A percentile compares a stretch with the other conserved stretches of the same genome.
Conservation (phyloP, 1,140 invertebrate species). For the Drosophila virilis region DNA sequence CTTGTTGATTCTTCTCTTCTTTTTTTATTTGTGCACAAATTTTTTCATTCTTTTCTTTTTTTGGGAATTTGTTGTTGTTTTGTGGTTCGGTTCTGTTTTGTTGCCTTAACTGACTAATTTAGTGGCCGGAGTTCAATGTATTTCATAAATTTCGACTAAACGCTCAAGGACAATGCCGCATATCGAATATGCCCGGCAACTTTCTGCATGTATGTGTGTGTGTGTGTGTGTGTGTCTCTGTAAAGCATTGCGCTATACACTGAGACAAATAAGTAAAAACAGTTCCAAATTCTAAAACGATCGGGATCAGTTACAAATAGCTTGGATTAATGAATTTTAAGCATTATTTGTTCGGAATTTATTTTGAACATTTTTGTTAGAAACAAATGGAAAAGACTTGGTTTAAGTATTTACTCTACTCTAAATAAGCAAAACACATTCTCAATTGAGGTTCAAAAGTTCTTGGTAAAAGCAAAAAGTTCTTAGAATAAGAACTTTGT, state of each 20-base stretch:
- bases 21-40: constrained; percentile 26
- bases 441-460: too few relatives aligned
- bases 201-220: neutral
- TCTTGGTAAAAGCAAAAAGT: too few relatives aligned
- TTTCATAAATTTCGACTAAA: constrained; percentile 82
- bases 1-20: constrained; percentile 13
- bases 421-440: too few relatives aligned
- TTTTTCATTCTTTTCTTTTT: constrained; percentile 8
- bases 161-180: constrained; percentile 70
- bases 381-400: too few relatives aligned
- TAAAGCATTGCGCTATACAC: neutral
- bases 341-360: too few relatives aligned
- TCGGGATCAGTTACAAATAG: too few relatives aligned
- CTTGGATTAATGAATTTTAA: too few relatives aligned
- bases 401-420: too few relatives aligned
- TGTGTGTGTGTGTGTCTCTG: neutral
- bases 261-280: neutral
- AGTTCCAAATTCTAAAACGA: too few relatives aligned
- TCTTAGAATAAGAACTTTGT: too few relatives aligned
- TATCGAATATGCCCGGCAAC: constrained; percentile 49
- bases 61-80: constrained; percentile 22
- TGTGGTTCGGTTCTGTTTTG: constrained; percentile 10
- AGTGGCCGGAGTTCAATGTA: constrained; percentile 76
- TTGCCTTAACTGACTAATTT: constrained; percentile 78
- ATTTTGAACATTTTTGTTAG: too few relatives aligned